Evolutionary conservation across 2,888 invertebrate genomes (phyloP).

Genomic region (Frankliniella intonsa): DNA sequence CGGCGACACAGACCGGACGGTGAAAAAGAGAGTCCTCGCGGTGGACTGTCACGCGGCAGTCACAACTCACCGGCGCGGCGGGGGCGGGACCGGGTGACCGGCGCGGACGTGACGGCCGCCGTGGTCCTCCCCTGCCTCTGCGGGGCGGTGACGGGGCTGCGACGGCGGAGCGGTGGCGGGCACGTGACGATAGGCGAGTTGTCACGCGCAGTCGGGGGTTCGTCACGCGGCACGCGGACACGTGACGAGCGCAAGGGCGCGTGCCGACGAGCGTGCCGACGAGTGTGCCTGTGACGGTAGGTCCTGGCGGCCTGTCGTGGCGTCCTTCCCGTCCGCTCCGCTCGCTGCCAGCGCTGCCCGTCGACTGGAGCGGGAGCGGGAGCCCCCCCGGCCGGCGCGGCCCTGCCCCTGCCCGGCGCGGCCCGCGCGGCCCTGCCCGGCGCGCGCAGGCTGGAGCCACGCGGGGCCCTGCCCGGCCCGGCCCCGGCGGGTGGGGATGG

Average conservation of each 20-base stretch:
- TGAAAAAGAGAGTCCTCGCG: too few species aligned
- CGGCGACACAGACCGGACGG: too few species aligned
- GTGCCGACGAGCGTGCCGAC: too few species aligned
- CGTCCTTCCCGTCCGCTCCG: background rate
- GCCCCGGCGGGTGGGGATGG: too few species aligned
- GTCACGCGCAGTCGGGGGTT: background rate
- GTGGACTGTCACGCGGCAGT: too few species aligned
- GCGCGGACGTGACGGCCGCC: background rate
- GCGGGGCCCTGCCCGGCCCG: too few species aligned
- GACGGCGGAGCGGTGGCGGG: background rate
- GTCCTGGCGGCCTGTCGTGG: background rate
- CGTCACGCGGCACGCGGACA: background rate
- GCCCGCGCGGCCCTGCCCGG: conserved; percentile 27
- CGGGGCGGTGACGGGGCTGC: background rate
- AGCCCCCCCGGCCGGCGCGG: conserved; percentile 25
- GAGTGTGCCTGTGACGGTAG: too few species aligned
- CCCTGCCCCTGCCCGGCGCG: conserved; percentile 28
- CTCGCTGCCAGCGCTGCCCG: conserved; percentile 16
- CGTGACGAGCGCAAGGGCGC: background rate
- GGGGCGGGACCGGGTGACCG: background rate
- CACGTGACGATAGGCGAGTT: background rate
- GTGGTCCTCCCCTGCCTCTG: background rate
- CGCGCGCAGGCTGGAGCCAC: too few species aligned
- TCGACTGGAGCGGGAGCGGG: conserved; percentile 34
- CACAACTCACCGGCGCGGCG: background rate